Base-by-base conservation (phyloP, 1,140 invertebrate species). In the Ladona fulva region DNA sequence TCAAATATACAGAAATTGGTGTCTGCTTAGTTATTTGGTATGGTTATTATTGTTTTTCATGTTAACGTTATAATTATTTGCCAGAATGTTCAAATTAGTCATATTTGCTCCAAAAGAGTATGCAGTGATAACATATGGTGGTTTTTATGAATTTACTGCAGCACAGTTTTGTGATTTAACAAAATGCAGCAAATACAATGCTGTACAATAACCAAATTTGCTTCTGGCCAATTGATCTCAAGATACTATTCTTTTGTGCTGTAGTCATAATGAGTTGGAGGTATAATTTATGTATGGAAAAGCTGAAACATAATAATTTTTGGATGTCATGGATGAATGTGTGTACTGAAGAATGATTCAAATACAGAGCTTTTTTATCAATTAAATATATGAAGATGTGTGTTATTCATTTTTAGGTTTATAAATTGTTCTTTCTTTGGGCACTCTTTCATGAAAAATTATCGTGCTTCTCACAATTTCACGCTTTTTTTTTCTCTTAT, bases 161-260 rank as follows among this genome's bases (percentile, higher is more conserved):
- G 52, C 52, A 66, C 52, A 66, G 52, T 66, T 66, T 66, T 66
- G 52, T 66, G 52, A 66, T 66, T 66, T 66, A 66, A 66, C 14
- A 66, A 3, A 19, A 6, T 66, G n/a, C 52, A 66, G 52, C 52
- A 6, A 16, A 19, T 66, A 19, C n/a, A 19, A 19, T 66, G 52
- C 52, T 66, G 52, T 66, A 66, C 14, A 3, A 66, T 66, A 19
- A 66, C 52, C 3, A 66, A 66, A 66, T 66, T 66, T 66, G 52
- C 52, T 66, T 66, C 52, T 66, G 52, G 52, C 52, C n/a, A 66
- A 66, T 66, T 66, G 3, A 66, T 66, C 52, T 66, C 12, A 66
- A 66, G 52, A 19, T 66, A 22, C 52, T 6, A 66, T 8, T 66
- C 52, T 19, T 37, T 66, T 66, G 52, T 66, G 52, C 52, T 66